Percentiles rank a stretch among this genome's conserved stretches.
Conservation (phyloP, 1,140 invertebrate genomes). For the Brachionus plicatilis region DNA sequence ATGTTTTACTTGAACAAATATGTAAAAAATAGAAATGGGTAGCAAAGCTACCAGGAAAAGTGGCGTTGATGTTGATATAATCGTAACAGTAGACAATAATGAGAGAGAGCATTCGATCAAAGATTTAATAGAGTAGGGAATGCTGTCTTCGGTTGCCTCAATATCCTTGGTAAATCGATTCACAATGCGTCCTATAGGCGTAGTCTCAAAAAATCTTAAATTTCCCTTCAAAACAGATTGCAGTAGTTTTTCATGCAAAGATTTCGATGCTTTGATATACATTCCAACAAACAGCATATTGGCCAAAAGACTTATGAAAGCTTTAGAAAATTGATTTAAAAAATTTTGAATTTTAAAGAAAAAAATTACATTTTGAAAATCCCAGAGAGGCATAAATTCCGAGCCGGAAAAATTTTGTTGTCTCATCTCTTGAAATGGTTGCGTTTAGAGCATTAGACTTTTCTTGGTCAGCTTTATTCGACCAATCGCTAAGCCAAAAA, state of each 20-base stretch:
- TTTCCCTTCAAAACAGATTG: constrained; percentile 63
- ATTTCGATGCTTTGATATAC: background rate
- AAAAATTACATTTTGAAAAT: constrained; percentile 15
- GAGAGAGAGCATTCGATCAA: background rate
- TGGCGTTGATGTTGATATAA: constrained; percentile 36
- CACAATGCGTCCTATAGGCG: constrained; percentile 70
- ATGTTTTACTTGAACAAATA: constrained; percentile 34
- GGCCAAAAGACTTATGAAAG: background rate
- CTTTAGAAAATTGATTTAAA: background rate
- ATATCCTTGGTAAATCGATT: constrained; percentile 65
- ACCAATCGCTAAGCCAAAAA: constrained; percentile 35
- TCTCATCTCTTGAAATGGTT: background rate
- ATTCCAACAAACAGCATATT: constrained; percentile 31
- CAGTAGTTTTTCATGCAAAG: constrained; percentile 2
- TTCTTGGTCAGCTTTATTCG: constrained; percentile 1
- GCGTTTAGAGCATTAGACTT: background rate
- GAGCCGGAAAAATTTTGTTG: background rate
- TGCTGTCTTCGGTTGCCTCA: constrained; percentile 57
- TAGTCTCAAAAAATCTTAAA: constrained; percentile 68
- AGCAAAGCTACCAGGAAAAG: constrained; percentile 21
- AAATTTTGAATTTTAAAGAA: background rate
- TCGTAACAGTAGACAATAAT: constrained; percentile 31
- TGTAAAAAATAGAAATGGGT: constrained; percentile 23
- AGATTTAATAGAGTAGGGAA: constrained; percentile 47
- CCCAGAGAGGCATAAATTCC: constrained; percentile 47